phyloP scores from a whole-genome alignment of 2,113 vertebrate genomes.

The rat (Rattus norvegicus) region GRCr8 NC_086021.1:141219001-141219500 shows the following conservation, averaged over 20 bases:
- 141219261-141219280: background rate
- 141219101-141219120: too few relatives aligned
- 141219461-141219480: background rate
- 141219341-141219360: background rate
- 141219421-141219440: too few relatives aligned
- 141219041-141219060: background rate
- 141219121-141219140: too few relatives aligned
- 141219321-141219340: background rate
- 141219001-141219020: background rate
- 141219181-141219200: background rate
- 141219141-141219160: too few relatives aligned
- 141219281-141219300: background rate
- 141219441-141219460: too few relatives aligned
- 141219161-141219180: background rate
- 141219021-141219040: background rate
- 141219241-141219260: background rate
- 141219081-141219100: background rate
- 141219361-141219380: background rate
- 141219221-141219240: background rate
- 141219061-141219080: background rate
- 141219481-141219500: background rate
- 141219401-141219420: background rate
- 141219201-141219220: background rate
- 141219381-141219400: background rate
- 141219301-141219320: background rate